Conservation (phyloP, 2,888 invertebrate species). For the Homarus gammarus region DNA sequence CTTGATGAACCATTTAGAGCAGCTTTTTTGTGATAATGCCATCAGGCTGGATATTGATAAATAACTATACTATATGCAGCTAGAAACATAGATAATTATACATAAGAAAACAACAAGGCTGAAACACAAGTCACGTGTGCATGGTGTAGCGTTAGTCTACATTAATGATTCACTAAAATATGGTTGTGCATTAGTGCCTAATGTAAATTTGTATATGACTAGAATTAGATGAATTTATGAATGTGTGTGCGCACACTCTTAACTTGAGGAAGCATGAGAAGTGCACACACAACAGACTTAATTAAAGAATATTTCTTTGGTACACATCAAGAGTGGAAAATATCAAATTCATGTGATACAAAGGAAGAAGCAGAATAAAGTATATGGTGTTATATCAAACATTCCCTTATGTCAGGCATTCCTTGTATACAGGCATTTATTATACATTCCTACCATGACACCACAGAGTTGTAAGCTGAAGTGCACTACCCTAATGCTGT, state of each 20-base stretch:
- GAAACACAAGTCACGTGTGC: not conserved
- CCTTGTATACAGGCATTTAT: not conserved
- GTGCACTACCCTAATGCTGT: too few species aligned
- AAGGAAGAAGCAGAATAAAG: too few species aligned
- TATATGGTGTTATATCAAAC: not conserved
- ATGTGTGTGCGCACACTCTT: not conserved
- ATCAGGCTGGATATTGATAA: too few species aligned
- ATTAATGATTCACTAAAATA: not conserved
- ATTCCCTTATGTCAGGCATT: not conserved
- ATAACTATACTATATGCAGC: not conserved
- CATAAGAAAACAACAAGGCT: not conserved
- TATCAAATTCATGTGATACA: not conserved
- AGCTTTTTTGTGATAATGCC: not conserved
- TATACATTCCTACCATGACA: not conserved
- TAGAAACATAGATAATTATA: not conserved
- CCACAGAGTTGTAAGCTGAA: too few species aligned
- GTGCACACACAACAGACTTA: not conserved
- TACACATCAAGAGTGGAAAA: not conserved
- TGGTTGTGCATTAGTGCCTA: slow-evolving; percentile 9
- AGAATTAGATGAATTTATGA: not conserved
- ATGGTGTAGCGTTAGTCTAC: slow-evolving; percentile 1
- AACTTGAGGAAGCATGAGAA: not conserved
- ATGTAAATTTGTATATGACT: not conserved
- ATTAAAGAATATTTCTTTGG: not conserved
- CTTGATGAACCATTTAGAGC: not conserved